Conservation (phyloP, 2,888 invertebrate genomes). For the Xestia xanthographa region DNA sequence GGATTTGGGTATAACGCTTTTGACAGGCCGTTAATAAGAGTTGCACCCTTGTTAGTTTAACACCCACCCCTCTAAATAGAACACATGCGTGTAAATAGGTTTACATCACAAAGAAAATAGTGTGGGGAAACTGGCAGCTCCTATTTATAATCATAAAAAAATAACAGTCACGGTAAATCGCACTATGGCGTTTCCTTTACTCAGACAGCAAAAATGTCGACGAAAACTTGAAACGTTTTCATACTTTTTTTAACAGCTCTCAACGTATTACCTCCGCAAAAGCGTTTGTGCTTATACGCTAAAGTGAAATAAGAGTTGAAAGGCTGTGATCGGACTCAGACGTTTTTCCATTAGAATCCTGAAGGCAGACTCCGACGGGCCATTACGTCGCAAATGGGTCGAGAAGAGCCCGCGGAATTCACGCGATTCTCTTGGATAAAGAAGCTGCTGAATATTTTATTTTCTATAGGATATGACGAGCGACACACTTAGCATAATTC, state of each 20-base stretch:
- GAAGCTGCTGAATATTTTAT: constrained; percentile 63
- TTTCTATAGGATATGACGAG: constrained; percentile 70
- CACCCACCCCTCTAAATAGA: constrained; percentile 81
- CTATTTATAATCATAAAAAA: constrained; percentile 48
- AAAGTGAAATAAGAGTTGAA: constrained; percentile 71
- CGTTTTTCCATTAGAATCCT: constrained; percentile 81
- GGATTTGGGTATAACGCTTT: constrained; percentile 83
- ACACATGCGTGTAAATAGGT: constrained; percentile 79
- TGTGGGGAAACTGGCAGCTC: constrained; percentile 46
- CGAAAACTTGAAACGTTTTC: constrained; percentile 36
- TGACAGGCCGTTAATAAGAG: constrained; percentile 88
- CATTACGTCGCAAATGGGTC: constrained; percentile 83
- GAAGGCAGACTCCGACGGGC: constrained; percentile 75
- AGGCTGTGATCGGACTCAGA: constrained; percentile 75
- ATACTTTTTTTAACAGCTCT: constrained; percentile 35
- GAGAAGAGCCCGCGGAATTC: constrained; percentile 74
- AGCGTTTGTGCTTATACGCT: constrained; percentile 56
- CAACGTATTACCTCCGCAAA: constrained; percentile 54
- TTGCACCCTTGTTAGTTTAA: constrained; percentile 87
- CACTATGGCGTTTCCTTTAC: constrained; percentile 24
- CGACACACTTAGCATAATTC: constrained; percentile 77
- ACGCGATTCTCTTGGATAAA: constrained; percentile 74
- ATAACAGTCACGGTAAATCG: constrained; percentile 34
- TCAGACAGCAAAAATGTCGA: constrained; percentile 5
- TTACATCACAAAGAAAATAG: constrained; percentile 67